Conservation (phyloP, 2,888 invertebrate genomes). For the Chrysomela aeneicollis region DNA sequence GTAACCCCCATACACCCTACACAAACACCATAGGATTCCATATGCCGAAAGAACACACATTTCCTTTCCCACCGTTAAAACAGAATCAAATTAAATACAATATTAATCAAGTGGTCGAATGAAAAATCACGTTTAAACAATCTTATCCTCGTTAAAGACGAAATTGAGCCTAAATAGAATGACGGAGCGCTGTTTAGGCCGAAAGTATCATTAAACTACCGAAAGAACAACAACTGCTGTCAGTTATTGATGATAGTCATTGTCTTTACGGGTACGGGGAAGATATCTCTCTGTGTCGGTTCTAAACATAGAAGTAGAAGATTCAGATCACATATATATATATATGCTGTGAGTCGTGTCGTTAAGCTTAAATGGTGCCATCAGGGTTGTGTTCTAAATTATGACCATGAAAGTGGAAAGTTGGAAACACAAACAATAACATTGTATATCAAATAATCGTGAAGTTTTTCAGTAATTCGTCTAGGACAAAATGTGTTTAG, state of each 20-base stretch:
- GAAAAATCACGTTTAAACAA: conserved; percentile 6
- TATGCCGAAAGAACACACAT: background rate
- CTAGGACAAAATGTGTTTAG: no score
- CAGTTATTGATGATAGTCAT: conserved; percentile 36
- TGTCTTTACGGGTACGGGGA: conserved; percentile 27
- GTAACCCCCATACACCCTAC: no score
- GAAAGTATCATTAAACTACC: conserved; percentile 33
- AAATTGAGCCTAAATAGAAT: conserved; percentile 22
- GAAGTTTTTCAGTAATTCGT: no score
- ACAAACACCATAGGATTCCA: background rate
- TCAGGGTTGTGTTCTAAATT: background rate
- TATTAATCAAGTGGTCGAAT: background rate
- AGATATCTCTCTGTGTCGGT: conserved; percentile 23
- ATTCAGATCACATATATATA: background rate
- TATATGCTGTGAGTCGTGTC: background rate
- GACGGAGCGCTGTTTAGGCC: conserved; percentile 29
- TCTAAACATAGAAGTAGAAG: conserved; percentile 25
- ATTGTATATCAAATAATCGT: no score
- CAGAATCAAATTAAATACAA: background rate
- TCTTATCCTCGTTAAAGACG: conserved; percentile 18
- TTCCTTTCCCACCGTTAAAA: background rate
- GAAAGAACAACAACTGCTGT: conserved; percentile 30
- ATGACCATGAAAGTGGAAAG: background rate
- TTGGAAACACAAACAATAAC: no score
- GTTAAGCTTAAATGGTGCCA: background rate